Base-by-base conservation (phyloP, 2,888 invertebrate species). In the Hirtodrosophila duncani region DNA sequence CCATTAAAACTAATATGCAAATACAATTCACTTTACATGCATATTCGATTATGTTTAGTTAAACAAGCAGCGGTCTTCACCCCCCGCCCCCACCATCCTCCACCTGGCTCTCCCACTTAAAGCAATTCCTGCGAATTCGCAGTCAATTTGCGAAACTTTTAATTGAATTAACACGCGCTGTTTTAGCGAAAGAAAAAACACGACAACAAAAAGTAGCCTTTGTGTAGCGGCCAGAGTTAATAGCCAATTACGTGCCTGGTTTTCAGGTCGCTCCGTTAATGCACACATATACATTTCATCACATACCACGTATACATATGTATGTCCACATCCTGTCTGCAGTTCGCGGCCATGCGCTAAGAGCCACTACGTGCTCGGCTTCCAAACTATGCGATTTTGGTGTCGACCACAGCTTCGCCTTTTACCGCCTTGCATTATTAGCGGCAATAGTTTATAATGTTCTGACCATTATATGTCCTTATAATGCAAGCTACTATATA, bases 11-110 rank as follows among this genome's bases (percentile, higher is more conserved):
- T 30, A 33, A 31, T 51, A 62, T 71, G 81, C 62, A 67, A 72
- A 74, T 68, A 56, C 36, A 71, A 80, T 80, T 74, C 62, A 63
- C 55, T 67, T 80, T 65, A 80, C 81, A 72, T 80, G n/a, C n/a
- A n/a, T n/a, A n/a, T n/a, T n/a, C n/a, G n/a, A n/a, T 71, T 61
- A 63, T 49, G 52, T 55, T 80, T 60, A 80, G 72, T 36, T 37
- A 26, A 31, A 44, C 50, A 34, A 20, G 21, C 16, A 16, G 11
- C 10, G 13, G 20, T 21, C 20, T n/a, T n/a, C n/a, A n/a, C n/a
- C n/a, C n/a, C n/a, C n/a, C n/a, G n/a, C n/a, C n/a, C n/a, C n/a
- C n/a, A n/a, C n/a, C n/a, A n/a, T n/a, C 23, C 27, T 16, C n/a
- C 31, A 24, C 27, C 11, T 17, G 9, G 37, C 39, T 46, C n/a